Percentiles rank a stretch among this genome's conserved stretches.
Conservation (phyloP, 1,140 invertebrate genomes). For the Ceratina japonica region DNA sequence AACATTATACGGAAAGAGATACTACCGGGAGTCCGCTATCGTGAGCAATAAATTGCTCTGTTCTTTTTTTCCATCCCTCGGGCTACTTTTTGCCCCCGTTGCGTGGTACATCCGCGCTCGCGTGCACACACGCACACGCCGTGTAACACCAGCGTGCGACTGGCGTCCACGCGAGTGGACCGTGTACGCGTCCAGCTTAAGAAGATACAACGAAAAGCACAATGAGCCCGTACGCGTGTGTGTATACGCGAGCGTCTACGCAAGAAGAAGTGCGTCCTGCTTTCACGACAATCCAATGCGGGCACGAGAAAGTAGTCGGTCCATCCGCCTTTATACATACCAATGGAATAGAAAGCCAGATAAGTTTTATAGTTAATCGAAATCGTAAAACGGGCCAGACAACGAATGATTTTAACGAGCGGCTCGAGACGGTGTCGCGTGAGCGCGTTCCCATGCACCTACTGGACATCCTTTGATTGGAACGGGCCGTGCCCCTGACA, state of each 20-base stretch:
- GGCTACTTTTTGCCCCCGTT: conserved; percentile 64
- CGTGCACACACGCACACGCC: background rate
- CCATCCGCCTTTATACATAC: conserved; percentile 74
- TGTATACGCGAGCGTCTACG: conserved; percentile 25
- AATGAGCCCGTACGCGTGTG: conserved; percentile 50
- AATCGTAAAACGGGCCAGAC: conserved; percentile 67
- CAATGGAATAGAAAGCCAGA: conserved; percentile 72
- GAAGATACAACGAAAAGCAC: conserved; percentile 58
- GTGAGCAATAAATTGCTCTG: conserved; percentile 64
- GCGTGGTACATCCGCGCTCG: conserved; percentile 13
- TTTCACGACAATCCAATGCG: conserved; percentile 74
- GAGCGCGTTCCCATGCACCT: background rate
- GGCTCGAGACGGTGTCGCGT: background rate
- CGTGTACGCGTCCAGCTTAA: conserved; percentile 10
- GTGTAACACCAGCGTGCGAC: background rate
- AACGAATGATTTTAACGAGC: conserved; percentile 55
- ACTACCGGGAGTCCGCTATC: conserved; percentile 59
- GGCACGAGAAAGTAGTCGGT: conserved; percentile 73
- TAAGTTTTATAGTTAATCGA: conserved; percentile 75
- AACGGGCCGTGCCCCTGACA: background rate
- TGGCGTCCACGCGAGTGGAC: background rate
- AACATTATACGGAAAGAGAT: conserved; percentile 65
- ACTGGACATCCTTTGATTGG: background rate
- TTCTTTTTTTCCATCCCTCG: conserved; percentile 50
- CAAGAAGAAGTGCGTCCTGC: conserved; percentile 74